Percentiles rank a stretch among this genome's conserved stretches.
Conservation (phyloP, 2,888 invertebrate genomes). For the Lepetodrilus schrolli region DNA sequence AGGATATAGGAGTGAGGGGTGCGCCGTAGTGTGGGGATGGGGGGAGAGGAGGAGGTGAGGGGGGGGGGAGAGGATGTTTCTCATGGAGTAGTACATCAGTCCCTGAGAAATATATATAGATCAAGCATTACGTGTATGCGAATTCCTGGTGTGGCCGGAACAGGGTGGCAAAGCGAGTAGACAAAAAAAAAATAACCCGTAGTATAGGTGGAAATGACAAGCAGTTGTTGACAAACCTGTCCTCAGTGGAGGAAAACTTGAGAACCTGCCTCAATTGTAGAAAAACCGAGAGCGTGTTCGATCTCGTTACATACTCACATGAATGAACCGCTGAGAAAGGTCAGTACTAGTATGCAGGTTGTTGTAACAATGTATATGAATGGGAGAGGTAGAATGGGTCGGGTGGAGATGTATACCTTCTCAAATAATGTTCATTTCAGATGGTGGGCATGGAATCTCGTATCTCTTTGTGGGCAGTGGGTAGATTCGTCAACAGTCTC, state of each 20-base stretch:
- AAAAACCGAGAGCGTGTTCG: neutral
- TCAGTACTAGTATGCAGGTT: too few species aligned
- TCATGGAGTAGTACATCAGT: neutral
- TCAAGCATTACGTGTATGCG: neutral
- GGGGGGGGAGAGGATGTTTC: neutral
- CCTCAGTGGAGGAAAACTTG: too few species aligned
- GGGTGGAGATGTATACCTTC: too few species aligned
- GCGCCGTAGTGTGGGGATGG: too few species aligned
- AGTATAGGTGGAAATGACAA: neutral
- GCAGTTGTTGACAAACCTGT: too few species aligned
- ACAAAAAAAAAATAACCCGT: neutral
- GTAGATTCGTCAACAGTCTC: neutral
- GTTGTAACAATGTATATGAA: too few species aligned
- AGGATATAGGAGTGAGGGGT: too few species aligned
- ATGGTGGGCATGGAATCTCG: too few species aligned
- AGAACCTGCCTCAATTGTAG: neutral
- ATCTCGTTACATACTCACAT: neutral
- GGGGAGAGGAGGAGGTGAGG: neutral
- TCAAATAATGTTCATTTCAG: too few species aligned
- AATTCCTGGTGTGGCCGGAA: neutral
- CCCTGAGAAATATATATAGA: neutral
- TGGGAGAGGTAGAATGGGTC: too few species aligned
- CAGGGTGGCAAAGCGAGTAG: neutral
- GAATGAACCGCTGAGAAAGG: constrained; percentile 16
- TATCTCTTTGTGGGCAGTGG: too few species aligned